Base-by-base conservation (phyloP, 92 coral and sea anemone species). In the Montipora capitata region DNA sequence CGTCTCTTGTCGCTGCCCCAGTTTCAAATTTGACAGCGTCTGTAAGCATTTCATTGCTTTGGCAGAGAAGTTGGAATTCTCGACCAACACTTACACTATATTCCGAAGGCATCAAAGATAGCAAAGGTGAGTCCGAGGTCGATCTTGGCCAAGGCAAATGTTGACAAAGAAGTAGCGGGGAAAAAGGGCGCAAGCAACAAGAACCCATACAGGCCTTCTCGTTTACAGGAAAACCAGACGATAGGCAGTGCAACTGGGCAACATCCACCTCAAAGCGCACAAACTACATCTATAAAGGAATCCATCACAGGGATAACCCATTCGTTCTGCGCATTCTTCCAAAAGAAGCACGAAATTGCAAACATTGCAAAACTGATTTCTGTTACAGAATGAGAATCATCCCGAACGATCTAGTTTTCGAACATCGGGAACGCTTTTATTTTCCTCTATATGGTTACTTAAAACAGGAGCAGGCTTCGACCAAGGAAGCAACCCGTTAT, bases 401-500 rank as follows among this genome's bases (percentile, higher is more conserved):
- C 17, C 93, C 90, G 11, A 44, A 70, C 58, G 77, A 89, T 27
- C 39, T 89, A 51, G 68, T 84, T 35, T 78, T 89, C 66, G 56
- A 45, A 5, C 93, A 89, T 84, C 70, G 77, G 38, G 89, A 89
- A 49, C 51, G 85, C 8, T 84, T 78, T 78, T 41, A 64, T 51
- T 89, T 76, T 77, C 85, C 93, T 35, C 76, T 78, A 3, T 15
- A 84, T 58, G 85, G 89, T 12, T 85, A 89, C 62, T 89, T 89
- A 89, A 56, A 77, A 48, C 72, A 78, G 18, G 14, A 63, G 20
- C 66, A 52, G 68, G 80, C 85, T 3, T 76, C 93, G 49, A 59
- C 59, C 2, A 69, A 71, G 56, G 88, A 89, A 66, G 74, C 88
- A 40, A 78, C 48, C 27, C 45, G 93, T 2, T 84, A 83, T 43